Percentiles rank a stretch among this genome's conserved stretches.
Evolutionary conservation across 2,888 invertebrate species (phyloP).

Genomic region (Eretmocerus hayati): DNA sequence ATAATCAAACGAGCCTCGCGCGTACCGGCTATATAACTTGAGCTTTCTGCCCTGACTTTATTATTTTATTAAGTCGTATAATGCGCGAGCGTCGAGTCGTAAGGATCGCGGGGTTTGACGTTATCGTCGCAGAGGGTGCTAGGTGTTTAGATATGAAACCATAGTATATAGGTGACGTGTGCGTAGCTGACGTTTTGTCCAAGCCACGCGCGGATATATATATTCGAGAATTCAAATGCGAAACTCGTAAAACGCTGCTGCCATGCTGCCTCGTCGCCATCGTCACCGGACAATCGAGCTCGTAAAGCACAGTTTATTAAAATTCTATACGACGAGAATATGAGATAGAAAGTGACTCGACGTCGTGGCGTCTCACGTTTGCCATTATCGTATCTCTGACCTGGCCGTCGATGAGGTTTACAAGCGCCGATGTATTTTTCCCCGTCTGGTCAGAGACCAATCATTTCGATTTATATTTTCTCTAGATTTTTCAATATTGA

Average conservation of each 20-base stretch:
- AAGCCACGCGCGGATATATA: slow-evolving; percentile 41
- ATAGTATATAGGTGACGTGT: background rate
- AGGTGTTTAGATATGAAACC: background rate
- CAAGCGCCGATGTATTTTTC: no score
- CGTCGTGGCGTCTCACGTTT: slow-evolving; percentile 6
- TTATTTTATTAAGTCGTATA: slow-evolving; percentile 43
- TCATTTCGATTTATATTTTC: no score
- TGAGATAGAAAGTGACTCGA: no score
- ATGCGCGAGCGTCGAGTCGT: slow-evolving; percentile 30
- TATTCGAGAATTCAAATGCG: slow-evolving; percentile 46
- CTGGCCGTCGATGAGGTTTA: no score
- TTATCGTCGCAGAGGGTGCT: background rate
- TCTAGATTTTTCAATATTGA: no score
- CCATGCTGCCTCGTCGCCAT: slow-evolving; percentile 41
- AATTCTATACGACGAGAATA: slow-evolving; percentile 48
- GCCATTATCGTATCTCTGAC: background rate
- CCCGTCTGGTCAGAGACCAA: no score
- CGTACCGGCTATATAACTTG: slow-evolving; percentile 16
- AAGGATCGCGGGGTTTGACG: background rate
- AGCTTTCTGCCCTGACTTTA: slow-evolving; percentile 27
- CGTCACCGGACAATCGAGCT: slow-evolving; percentile 45
- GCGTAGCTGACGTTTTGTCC: background rate
- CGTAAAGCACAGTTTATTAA: slow-evolving; percentile 47
- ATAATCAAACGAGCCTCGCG: slow-evolving; percentile 36
- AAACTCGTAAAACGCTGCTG: slow-evolving; percentile 31